Conservation (phyloP, 2,888 invertebrate genomes). For the Priocnemis perturbator region DNA sequence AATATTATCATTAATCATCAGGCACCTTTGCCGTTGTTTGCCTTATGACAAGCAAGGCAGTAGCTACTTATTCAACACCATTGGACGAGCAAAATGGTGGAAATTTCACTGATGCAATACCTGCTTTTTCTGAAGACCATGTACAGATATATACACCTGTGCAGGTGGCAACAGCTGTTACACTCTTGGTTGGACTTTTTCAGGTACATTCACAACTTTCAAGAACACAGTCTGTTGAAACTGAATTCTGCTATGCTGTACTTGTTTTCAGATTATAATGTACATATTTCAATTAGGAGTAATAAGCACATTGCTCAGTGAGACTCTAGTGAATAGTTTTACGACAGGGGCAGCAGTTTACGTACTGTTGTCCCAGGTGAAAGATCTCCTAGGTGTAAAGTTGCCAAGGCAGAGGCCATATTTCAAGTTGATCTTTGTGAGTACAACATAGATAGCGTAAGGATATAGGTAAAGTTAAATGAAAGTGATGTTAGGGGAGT, state of each 20-base stretch:
- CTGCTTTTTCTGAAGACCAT: slow-evolving; percentile 74
- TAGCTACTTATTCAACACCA: slow-evolving; percentile 75
- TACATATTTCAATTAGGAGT: slow-evolving; percentile 85
- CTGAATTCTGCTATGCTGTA: not conserved
- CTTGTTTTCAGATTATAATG: slow-evolving; percentile 81
- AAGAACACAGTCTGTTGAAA: not conserved
- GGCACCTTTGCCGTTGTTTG: slow-evolving; percentile 92
- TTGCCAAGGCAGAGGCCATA: slow-evolving; percentile 78
- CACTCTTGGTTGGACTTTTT: slow-evolving; percentile 86
- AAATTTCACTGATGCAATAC: slow-evolving; percentile 80
- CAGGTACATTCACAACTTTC: slow-evolving; percentile 77
- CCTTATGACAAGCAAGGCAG: slow-evolving; percentile 92
- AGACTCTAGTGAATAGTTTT: slow-evolving; percentile 90
- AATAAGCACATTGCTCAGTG: slow-evolving; percentile 86
- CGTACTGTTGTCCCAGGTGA: slow-evolving; percentile 88
- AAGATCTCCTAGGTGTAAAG: slow-evolving; percentile 78
- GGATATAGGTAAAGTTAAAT: no score
- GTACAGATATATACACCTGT: slow-evolving; percentile 75
- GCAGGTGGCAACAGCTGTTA: slow-evolving; percentile 86
- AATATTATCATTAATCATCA: slow-evolving; percentile 62
- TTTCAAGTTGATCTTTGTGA: slow-evolving; percentile 79
- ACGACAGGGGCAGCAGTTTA: slow-evolving; percentile 92
- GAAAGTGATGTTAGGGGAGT: no score
- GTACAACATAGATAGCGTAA: slow-evolving; percentile 48
- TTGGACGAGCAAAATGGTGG: slow-evolving; percentile 79